Base-by-base conservation (phyloP, 2,113 vertebrate species). In the Otocyon megalotis region DNA sequence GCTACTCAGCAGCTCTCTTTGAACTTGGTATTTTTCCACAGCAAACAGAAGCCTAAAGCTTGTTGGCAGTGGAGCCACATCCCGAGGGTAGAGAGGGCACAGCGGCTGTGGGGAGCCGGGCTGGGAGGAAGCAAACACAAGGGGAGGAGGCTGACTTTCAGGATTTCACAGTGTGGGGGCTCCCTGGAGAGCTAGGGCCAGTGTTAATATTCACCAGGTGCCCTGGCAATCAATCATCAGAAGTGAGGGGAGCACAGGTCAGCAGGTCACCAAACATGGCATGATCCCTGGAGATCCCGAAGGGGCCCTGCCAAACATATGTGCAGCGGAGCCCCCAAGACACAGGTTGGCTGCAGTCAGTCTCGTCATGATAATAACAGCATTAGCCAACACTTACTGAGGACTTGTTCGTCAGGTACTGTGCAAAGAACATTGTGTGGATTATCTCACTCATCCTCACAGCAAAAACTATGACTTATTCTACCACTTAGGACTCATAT, bases 21-120 rank as follows among this genome's bases (percentile, higher is more conserved):
- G 88, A 76, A 96, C 86, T 63, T 88, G 88, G 90, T 82, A 26
- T 97, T 96, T 89, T 97, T 90, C 54, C 63, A 35, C 30, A 88
- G 69, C n/a, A 77, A 96, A 90, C 62, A 48, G 26, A 95, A 87
- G 67, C 65, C 50, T 8, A 0, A 15, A 43, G 65, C 90, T 96
- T 53, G 65, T 72, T 92, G 95, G 90, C 90, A 86, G 94, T 84
- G 88, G 87, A 97, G 77, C 63, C 74, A 48, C n/a, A 94, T 83
- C 76, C 32, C 24, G 56, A 93, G 88, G 88, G 74, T 60, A 92
- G 62, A 67, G 94, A 92, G 93, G 96, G 82, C 93, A 86, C n/a
- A 32, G 30, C 28, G 4, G n/a, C 63, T 17, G 7, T 72, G 76
- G 77, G 82, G 87, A 93, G 60, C 37, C 1, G 0, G 94, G 24